Conservation (phyloP, 2,888 invertebrate species). For the Hipparchia semele region DNA sequence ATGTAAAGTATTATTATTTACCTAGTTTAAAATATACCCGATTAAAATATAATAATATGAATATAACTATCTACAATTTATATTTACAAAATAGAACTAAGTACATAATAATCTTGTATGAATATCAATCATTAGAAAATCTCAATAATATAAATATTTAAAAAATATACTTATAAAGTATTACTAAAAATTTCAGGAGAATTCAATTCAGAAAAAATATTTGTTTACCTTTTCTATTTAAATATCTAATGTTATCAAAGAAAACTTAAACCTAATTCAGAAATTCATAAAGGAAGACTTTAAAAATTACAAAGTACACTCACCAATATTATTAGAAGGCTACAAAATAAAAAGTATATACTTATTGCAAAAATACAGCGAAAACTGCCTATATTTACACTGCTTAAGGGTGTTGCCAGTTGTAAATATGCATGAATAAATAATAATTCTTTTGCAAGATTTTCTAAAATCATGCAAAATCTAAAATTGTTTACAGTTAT, state of each 20-base stretch:
- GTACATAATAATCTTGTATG: not conserved
- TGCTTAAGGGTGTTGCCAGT: slow-evolving; percentile 25
- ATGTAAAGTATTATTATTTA: not conserved
- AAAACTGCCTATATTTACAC: slow-evolving; percentile 29
- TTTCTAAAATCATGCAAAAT: too few species aligned
- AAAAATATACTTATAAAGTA: not conserved
- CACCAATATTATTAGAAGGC: not conserved
- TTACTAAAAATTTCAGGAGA: slow-evolving; percentile 6
- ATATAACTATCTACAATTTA: slow-evolving; percentile 8
- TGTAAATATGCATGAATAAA: not conserved
- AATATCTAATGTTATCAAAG: not conserved
- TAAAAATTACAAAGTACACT: not conserved
- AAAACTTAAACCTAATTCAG: not conserved
- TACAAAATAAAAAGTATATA: slow-evolving; percentile 8
- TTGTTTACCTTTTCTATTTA: not conserved
- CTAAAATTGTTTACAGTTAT: too few species aligned
- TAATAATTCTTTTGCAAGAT: too few species aligned
- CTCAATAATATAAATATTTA: not conserved
- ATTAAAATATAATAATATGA: not conserved
- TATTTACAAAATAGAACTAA: slow-evolving; percentile 14
- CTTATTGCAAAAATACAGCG: slow-evolving; percentile 27
- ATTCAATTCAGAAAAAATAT: not conserved
- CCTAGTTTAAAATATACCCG: slow-evolving; percentile 1
- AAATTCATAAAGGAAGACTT: slow-evolving; percentile 10
- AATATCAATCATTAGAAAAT: slow-evolving; percentile 8